These are phyloP conservation scores for Lathamus discolor DNA, from an alignment of 2,113 vertebrate genomes.

Conservation along the genomic window DNA sequence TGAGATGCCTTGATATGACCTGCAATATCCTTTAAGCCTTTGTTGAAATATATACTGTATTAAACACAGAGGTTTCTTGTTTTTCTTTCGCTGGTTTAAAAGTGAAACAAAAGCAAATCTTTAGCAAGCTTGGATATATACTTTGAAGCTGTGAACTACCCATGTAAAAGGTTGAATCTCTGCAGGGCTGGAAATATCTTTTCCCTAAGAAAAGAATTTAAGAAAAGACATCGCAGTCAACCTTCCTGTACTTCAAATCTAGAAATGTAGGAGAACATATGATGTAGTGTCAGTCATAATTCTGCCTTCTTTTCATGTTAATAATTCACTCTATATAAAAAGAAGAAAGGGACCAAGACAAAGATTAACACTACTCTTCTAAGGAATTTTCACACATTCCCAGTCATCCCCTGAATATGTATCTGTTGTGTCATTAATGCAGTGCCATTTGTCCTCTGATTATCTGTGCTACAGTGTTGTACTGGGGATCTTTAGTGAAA, in stretches of 20 bases:
- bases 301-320: background rate
- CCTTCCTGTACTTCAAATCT: background rate
- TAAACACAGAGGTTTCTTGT: background rate
- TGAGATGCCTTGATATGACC: background rate
- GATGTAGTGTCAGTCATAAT: background rate
- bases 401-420: background rate
- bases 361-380: background rate
- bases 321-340: background rate
- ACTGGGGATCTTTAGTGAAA: background rate
- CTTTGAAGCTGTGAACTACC: background rate
- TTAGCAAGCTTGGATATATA: background rate
- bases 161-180: background rate
- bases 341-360: background rate
- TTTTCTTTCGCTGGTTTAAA: background rate
- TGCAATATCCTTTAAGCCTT: background rate
- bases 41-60: background rate
- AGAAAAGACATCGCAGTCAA: background rate
- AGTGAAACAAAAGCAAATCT: background rate
- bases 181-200: background rate
- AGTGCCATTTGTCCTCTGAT: background rate
- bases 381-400: background rate
- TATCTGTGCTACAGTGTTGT: background rate
- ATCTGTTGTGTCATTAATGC: background rate
- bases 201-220: background rate
- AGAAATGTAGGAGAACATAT: background rate